Percentiles rank a stretch among this genome's conserved stretches.
phyloP scores from a whole-genome alignment of 2,113 vertebrate genomes.

The Dipodomys stephensi region DNA sequence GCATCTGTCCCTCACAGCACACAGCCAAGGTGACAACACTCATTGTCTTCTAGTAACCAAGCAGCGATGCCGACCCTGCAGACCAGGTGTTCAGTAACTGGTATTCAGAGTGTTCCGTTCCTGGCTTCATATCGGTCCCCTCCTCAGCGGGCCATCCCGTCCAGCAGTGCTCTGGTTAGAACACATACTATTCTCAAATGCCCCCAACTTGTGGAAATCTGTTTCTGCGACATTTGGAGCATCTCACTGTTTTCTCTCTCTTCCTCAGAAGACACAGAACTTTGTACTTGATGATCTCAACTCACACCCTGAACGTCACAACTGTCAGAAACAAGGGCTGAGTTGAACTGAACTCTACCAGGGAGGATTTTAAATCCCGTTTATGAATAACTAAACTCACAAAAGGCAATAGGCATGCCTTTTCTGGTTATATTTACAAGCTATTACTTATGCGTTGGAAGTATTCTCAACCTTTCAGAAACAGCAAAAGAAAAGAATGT shows the following conservation, averaged over 20 bases:
- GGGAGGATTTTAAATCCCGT: not conserved
- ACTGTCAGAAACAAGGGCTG: too few relatives aligned
- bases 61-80: not conserved
- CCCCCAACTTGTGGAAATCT: not conserved
- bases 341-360: not conserved
- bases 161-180: accelerated
- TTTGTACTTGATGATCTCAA: not conserved
- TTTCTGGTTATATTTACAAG: not conserved
- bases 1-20: not conserved
- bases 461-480: not conserved
- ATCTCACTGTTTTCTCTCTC: not conserved
- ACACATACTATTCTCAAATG: accelerated
- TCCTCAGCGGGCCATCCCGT: accelerated
- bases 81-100: too few relatives aligned
- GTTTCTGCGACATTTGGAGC: not conserved
- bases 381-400: not conserved
- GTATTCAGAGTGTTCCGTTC: accelerated
- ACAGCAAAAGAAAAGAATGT: not conserved
- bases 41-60: too few relatives aligned
- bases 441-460: not conserved
- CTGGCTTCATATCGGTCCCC: accelerated
- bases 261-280: not conserved
- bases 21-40: too few relatives aligned
- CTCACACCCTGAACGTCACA: not conserved
- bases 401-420: not conserved